A percentile compares a stretch with the other conserved stretches of the same genome.
phyloP scores from a whole-genome alignment of 2,888 invertebrate genomes.

The Catocala nupta region DNA sequence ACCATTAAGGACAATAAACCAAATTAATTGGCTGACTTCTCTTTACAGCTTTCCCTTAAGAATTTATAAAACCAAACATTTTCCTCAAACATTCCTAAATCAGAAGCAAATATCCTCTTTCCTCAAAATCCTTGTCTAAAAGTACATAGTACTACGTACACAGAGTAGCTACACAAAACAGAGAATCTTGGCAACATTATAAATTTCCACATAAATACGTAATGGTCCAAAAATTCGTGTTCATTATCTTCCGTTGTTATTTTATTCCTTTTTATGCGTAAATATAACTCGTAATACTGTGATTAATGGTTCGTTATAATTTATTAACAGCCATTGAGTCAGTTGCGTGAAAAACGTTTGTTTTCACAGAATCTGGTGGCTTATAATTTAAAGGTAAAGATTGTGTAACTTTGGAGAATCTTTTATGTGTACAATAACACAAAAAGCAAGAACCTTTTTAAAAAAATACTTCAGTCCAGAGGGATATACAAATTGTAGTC shows the following conservation, averaged over 20 bases:
- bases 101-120: constrained; percentile 5
- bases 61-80: background rate
- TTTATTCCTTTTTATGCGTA: constrained; percentile 49
- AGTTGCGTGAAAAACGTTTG: constrained; percentile 33
- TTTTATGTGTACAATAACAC: background rate
- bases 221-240: constrained; percentile 53
- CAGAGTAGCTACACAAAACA: constrained; percentile 1
- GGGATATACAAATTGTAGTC: too few relatives aligned
- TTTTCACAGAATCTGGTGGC: constrained; percentile 19
- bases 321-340: constrained; percentile 45
- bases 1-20: background rate
- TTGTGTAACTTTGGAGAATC: constrained; percentile 4
- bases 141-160: background rate
- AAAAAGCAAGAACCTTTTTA: too few relatives aligned
- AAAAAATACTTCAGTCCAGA: too few relatives aligned
- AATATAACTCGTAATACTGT: constrained; percentile 52
- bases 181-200: constrained; percentile 45
- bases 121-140: background rate
- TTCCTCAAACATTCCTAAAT: constrained; percentile 10
- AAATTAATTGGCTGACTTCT: background rate
- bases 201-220: constrained; percentile 50
- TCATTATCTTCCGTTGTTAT: constrained; percentile 50
- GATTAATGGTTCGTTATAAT: constrained; percentile 55
- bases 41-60: background rate
- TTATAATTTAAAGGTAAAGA: constrained; percentile 10